Evolutionary conservation across 2,113 vertebrate species (phyloP).

Genomic region (Pteronura brasiliensis): DNA sequence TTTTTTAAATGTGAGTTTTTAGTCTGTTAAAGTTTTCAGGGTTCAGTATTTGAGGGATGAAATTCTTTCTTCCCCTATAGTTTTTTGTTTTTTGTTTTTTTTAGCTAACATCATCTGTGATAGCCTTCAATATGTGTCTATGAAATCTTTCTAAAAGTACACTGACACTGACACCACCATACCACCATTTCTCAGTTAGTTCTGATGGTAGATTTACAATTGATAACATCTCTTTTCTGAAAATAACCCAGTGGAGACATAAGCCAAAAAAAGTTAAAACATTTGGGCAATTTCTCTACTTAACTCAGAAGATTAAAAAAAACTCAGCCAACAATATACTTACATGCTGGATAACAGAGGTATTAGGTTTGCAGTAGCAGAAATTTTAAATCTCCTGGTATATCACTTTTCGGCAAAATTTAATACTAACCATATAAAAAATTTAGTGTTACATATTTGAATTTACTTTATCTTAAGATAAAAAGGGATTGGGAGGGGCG

Average conservation of each 20-base stretch:
- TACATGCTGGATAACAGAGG: neutral
- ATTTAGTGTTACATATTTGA: neutral
- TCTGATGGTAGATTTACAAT: neutral
- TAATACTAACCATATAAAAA: neutral
- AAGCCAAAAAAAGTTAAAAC: neutral
- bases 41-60: neutral
- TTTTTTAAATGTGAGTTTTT: neutral
- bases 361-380: neutral
- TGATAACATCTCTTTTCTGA: neutral
- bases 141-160: neutral
- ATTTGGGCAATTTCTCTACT: neutral
- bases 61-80: neutral
- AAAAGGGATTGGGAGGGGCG: neutral
- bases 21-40: neutral
- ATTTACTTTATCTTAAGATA: neutral
- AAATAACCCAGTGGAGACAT: neutral
- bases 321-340: neutral
- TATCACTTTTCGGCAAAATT: neutral
- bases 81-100: neutral
- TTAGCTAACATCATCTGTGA: neutral
- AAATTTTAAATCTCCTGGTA: conserved; percentile 8
- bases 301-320: neutral
- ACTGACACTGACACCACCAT: too few relatives aligned
- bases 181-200: neutral
- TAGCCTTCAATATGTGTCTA: neutral